phyloP scores from a whole-genome alignment of 2,113 vertebrate species.

The Prionailurus viverrinus region DNA sequence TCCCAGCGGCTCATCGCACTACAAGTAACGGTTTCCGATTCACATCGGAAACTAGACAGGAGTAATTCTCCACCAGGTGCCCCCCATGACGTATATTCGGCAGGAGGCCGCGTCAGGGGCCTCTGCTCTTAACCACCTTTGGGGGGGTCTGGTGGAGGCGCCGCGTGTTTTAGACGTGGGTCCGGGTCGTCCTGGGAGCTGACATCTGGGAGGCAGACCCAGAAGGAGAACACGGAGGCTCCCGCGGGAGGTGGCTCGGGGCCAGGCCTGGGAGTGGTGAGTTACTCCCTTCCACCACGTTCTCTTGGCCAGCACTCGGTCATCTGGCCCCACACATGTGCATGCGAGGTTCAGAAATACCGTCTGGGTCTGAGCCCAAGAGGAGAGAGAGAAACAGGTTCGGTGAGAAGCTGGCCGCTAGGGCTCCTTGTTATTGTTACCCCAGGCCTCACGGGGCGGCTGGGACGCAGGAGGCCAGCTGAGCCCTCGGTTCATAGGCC shows the following conservation, averaged over 20 bases:
- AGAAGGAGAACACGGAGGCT: neutral
- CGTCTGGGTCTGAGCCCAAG: neutral
- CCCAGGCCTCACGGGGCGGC: fast-evolving
- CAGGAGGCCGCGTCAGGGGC: fast-evolving
- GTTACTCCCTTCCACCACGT: fast-evolving
- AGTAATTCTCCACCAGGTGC: neutral
- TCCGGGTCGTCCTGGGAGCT: neutral
- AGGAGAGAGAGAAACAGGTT: neutral
- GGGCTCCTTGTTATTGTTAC: neutral
- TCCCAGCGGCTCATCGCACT: neutral
- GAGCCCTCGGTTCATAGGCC: neutral
- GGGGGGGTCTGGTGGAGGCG: neutral
- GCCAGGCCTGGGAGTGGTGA: neutral
- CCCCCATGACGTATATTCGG: fast-evolving
- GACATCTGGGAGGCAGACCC: neutral
- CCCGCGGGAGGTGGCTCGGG: fast-evolving
- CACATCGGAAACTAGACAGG: neutral
- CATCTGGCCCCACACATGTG: neutral
- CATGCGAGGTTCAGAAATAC: neutral
- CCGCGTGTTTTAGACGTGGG: fast-evolving
- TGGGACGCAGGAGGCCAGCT: too few species aligned
- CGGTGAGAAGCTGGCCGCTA: neutral
- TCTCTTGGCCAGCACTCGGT: neutral
- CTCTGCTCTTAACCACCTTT: neutral
- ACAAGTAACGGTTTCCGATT: neutral